phyloP scores from a whole-genome alignment of 2,888 invertebrate genomes.

The Eristalis pertinax region DNA sequence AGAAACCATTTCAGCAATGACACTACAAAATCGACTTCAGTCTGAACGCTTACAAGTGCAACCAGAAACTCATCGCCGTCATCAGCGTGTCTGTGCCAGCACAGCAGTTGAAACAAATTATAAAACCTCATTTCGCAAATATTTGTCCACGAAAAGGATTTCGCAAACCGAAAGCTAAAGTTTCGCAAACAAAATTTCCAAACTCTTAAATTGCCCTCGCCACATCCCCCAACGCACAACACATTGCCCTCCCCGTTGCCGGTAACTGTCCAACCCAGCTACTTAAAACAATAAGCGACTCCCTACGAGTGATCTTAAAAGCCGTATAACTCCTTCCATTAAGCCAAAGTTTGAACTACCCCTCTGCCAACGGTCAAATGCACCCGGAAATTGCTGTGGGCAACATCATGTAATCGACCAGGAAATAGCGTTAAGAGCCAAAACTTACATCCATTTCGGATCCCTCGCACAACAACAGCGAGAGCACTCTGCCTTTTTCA shows the following conservation, averaged over 20 bases:
- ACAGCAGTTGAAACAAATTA: conserved; percentile 11
- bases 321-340: conserved; percentile 51
- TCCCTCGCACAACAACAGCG: conserved; percentile 14
- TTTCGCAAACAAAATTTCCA: conserved; percentile 1
- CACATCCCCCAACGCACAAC: background rate
- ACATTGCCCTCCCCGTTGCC: background rate
- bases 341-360: conserved; percentile 38
- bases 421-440: conserved; percentile 66
- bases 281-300: conserved; percentile 67
- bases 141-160: conserved; percentile 33
- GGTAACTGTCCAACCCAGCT: conserved; percentile 28
- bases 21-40: background rate
- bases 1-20: background rate
- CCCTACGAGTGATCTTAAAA: conserved; percentile 54
- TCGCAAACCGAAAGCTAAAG: background rate
- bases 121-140: conserved; percentile 27
- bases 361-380: conserved; percentile 55
- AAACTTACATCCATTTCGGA: conserved; percentile 56
- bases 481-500: conserved; percentile 15
- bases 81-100: background rate
- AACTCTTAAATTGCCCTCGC: conserved; percentile 52
- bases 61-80: background rate
- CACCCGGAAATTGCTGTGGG: conserved; percentile 65
- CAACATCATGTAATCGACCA: conserved; percentile 70
- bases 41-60: background rate